Base-by-base conservation (phyloP, 2,797 vertebrate species). In the Manis pentadactyla region DNA sequence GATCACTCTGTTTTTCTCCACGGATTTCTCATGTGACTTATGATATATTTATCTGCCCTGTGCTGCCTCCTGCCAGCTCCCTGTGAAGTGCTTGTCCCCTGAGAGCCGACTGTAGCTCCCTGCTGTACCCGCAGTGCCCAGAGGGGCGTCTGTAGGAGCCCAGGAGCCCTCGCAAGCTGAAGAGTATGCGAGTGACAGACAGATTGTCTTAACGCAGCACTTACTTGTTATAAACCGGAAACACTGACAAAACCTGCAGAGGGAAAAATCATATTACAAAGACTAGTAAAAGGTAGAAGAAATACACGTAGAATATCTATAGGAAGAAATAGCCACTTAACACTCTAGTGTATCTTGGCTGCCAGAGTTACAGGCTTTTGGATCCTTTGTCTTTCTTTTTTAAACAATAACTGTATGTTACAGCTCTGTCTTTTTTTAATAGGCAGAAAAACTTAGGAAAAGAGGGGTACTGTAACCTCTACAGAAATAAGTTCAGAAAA, bases 211-310 rank as follows among this genome's bases (percentile, higher is more conserved):
- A 49, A 18, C 75, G n/a, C 19, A 89, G 55, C 96, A 99, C 99
- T 98, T 98, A 99, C 99, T 97, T 95, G 96, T 99, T 99, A 94
- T 98, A 98, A 95, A 99, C 98, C 0, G 98, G 99, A 88, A 97
- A 93, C 96, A 98, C 97, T n/a, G 99, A 99, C 53, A 99, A 94
- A 39, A 99, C 98, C 99, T 99, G 98, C 71, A 95, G 3, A 96
- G 93, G 96, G 97, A 95, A 92, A 93, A 66, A 61, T 21, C 69
- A 11, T 25, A 74, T 93, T 61, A 94, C 12, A 88, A 78, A 61
- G 57, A 94, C 77, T n/a, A 53, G 83, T 69, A 69, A 89, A 84
- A 63, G 7, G 17, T 23, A 87, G n/a, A 66, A 93, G 83, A 93
- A 95, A 93, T 25, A 69, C 4, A 51, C 14, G 27, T 3, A 34